A percentile compares a stretch with the other conserved stretches of the same genome.
These are phyloP conservation scores for Aleiodes alternator DNA, from an alignment of 2,888 invertebrate genomes.

Conservation along the genomic window DNA sequence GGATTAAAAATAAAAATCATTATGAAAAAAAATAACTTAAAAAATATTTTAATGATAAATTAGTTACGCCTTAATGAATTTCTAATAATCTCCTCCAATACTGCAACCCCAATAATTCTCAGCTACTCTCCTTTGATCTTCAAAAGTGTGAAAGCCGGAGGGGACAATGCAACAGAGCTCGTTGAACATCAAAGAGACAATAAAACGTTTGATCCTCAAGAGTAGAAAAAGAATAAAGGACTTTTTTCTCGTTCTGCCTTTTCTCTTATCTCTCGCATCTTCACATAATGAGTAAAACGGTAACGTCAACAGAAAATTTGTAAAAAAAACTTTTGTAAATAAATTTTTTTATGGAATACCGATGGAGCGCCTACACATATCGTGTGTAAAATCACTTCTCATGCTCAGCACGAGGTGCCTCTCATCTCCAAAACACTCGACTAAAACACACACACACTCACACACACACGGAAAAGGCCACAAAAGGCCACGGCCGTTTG, in stretches of 20 bases:
- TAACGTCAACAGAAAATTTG: conserved; percentile 7
- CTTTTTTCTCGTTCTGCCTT: background rate
- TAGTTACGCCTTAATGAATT: background rate
- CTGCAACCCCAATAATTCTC: conserved; percentile 17
- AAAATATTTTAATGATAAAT: background rate
- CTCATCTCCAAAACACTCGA: conserved; percentile 17
- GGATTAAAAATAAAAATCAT: background rate
- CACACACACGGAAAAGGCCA: too few species aligned
- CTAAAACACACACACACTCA: too few species aligned
- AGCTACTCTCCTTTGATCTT: conserved; percentile 23
- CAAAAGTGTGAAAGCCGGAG: conserved; percentile 28
- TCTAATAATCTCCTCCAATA: conserved; percentile 5
- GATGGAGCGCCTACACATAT: background rate
- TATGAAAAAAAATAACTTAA: background rate
- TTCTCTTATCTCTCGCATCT: background rate
- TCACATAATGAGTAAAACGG: conserved; percentile 8
- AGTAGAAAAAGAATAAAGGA: conserved; percentile 20
- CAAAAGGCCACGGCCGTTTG: conserved; percentile 8
- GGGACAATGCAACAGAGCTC: conserved; percentile 29
- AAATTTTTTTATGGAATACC: background rate
- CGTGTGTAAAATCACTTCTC: background rate
- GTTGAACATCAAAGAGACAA: conserved; percentile 31
- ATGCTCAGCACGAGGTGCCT: conserved; percentile 4
- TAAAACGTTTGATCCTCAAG: conserved; percentile 32
- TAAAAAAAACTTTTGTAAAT: background rate